Conservation (phyloP, 2,797 vertebrate genomes). For the Meriones psammophilus region DNA sequence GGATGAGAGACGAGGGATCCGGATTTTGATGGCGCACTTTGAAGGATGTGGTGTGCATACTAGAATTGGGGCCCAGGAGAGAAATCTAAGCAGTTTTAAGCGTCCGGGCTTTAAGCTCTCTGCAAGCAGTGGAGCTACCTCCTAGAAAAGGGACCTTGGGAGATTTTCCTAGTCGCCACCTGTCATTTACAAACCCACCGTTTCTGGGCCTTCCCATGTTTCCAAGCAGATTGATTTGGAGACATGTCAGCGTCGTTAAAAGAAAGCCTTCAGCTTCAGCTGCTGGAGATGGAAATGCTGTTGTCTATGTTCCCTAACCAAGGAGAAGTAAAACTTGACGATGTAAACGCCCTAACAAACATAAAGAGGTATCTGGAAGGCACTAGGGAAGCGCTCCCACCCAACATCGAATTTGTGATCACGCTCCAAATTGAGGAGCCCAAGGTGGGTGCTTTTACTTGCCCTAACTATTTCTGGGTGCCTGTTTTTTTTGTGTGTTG, state of each 20-base stretch:
- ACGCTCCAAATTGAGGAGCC: constrained; percentile 83
- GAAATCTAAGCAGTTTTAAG: not conserved
- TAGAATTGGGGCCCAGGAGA: not conserved
- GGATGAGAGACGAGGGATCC: not conserved
- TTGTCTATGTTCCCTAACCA: constrained; percentile 90
- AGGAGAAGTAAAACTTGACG: constrained; percentile 87
- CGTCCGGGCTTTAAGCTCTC: not conserved
- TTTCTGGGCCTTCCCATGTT: constrained; percentile 47
- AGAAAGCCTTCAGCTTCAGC: constrained; percentile 89
- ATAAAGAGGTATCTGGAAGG: constrained; percentile 85
- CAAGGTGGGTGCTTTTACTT: constrained; percentile 84
- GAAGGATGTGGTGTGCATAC: not conserved
- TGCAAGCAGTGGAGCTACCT: not conserved
- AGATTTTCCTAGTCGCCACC: constrained; percentile 29
- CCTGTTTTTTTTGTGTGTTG: not conserved
- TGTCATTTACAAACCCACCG: constrained; percentile 2
- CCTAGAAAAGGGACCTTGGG: not conserved
- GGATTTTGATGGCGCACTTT: not conserved
- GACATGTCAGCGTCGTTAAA: constrained; percentile 77
- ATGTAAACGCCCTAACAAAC: constrained; percentile 81
- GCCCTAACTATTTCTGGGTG: constrained; percentile 31
- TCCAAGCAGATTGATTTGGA: constrained; percentile 52
- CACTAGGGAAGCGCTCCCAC: constrained; percentile 82
- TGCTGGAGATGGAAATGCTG: constrained; percentile 90
- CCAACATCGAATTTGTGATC: constrained; percentile 85